A percentile compares a stretch with the other conserved stretches of the same genome.
Conservation (phyloP, 2,113 vertebrate genomes). For the Cryptoleucopteryx plumbea region DNA sequence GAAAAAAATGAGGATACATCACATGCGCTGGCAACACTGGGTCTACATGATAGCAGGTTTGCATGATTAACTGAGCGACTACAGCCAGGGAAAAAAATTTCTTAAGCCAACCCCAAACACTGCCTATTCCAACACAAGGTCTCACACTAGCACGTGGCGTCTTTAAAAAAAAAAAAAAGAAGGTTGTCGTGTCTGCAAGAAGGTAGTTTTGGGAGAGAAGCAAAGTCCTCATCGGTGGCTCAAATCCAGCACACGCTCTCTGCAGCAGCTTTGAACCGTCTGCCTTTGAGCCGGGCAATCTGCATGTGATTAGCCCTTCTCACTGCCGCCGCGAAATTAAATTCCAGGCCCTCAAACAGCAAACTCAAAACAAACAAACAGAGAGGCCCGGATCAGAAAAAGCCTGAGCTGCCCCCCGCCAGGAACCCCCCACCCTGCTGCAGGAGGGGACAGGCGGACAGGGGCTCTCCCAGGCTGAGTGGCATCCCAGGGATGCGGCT, state of each 20-base stretch:
- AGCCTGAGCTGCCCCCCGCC: background rate
- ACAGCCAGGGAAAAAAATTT: background rate
- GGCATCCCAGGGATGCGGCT: rapidly evolving
- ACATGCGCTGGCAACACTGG: background rate
- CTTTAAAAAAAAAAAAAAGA: background rate
- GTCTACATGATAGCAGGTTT: background rate
- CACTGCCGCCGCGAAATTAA: rapidly evolving
- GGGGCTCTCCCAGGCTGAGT: background rate
- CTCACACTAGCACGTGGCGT: background rate
- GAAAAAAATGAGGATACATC: background rate
- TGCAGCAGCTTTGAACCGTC: background rate
- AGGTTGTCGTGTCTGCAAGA: rapidly evolving
- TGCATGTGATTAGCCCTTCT: background rate
- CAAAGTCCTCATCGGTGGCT: background rate
- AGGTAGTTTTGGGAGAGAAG: background rate
- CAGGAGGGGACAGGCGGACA: background rate
- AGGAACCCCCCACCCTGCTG: background rate
- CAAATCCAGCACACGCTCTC: rapidly evolving
- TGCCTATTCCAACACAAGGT: background rate
- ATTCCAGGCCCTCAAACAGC: constrained; percentile 14
- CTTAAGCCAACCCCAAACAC: background rate
- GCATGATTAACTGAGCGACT: background rate
- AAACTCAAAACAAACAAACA: constrained; percentile 40
- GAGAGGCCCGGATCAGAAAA: background rate
- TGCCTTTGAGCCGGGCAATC: background rate